A percentile compares a stretch with the other conserved stretches of the same genome.
Conservation (phyloP, 1,140 invertebrate species). For the Solenopsis fugax region DNA sequence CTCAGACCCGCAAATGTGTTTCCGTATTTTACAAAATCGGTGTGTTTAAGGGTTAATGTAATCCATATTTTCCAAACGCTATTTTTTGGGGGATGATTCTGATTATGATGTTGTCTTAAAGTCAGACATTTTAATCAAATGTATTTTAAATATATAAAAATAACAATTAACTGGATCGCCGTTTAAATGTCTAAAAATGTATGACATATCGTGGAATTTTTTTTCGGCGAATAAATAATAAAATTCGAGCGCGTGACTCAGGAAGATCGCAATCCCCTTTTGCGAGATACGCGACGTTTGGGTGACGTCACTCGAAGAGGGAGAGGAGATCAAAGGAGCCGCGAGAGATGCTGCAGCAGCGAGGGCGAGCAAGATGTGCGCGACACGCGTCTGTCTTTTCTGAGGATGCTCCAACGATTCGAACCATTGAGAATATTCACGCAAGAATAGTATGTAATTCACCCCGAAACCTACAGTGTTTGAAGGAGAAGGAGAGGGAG, state of each 20-base stretch:
- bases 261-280: conserved; percentile 40
- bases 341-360: neutral
- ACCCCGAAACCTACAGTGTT: neutral
- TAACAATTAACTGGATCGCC: neutral
- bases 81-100: no score
- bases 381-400: conserved; percentile 12
- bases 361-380: neutral
- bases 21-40: no score
- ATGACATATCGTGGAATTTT: neutral
- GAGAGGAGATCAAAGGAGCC: conserved; percentile 45
- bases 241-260: neutral
- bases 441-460: conserved; percentile 36
- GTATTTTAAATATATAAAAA: neutral
- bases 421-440: conserved; percentile 23
- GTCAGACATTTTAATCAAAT: neutral
- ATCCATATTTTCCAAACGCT: neutral
- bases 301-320: conserved; percentile 25
- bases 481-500: neutral
- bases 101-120: neutral
- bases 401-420: conserved; percentile 16
- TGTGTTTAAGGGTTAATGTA: neutral
- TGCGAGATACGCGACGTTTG: conserved; percentile 1
- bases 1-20: no score
- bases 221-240: conserved; percentile 26
- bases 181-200: neutral